Conservation (phyloP, 2,113 vertebrate genomes). For the Myotis davidii region DNA sequence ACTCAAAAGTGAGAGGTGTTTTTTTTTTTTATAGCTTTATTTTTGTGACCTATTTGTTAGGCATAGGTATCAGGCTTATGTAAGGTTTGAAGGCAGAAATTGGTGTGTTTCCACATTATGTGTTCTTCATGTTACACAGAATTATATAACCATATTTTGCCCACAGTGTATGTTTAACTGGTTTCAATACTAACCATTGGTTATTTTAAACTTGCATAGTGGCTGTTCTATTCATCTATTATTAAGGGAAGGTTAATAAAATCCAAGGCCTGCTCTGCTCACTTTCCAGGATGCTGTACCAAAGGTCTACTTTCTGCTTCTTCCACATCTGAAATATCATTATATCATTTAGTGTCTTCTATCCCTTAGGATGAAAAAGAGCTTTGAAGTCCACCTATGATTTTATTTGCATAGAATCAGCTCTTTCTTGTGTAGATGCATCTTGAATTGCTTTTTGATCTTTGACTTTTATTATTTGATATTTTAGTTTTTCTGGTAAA, state of each 20-base stretch:
- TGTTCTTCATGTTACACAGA: not conserved
- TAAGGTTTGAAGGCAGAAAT: not conserved
- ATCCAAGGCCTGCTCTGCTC: not conserved
- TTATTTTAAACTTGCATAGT: not conserved
- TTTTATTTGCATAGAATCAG: not conserved
- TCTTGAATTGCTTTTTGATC: not conserved
- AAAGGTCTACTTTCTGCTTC: not conserved
- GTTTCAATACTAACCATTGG: not conserved
- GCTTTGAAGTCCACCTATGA: not conserved
- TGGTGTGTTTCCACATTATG: not conserved
- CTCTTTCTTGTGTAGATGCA: not conserved
- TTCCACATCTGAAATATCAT: not conserved
- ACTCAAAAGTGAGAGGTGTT: not conserved
- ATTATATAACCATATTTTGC: not conserved
- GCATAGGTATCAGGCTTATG: not conserved
- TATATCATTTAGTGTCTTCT: not conserved
- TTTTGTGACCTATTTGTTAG: not conserved
- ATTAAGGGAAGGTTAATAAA: not conserved
- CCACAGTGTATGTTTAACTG: not conserved
- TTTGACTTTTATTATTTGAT: not conserved
- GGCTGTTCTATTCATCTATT: not conserved
- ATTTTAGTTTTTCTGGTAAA: not conserved
- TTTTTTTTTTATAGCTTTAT: constrained; percentile 1
- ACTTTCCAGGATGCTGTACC: not conserved
- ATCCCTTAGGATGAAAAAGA: not conserved